Evolutionary conservation across 2,113 vertebrate species (phyloP), one percentile per base, ranked within the genome.

Genomic region (Tachycineta bicolor): DNA sequence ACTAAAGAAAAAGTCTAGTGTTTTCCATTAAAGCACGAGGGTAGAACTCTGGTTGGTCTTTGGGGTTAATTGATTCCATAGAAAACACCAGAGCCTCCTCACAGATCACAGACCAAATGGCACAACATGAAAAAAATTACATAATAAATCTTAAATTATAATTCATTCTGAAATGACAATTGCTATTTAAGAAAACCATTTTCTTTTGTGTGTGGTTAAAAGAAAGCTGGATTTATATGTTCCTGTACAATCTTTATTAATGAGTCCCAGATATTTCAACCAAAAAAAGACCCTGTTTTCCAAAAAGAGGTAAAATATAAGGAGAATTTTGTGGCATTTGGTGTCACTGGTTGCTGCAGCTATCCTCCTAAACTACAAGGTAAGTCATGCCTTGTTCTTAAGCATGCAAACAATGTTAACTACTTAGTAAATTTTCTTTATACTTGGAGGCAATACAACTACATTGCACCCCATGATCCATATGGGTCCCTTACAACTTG

Each of bases 121-220:
- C 87, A 77, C 69, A 82, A 88, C 75, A 89, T 93, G 67, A 93
- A 83, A 93, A 73, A 69, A 80, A 58, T 69, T 23, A n/a, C 88
- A 73, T 95, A 80, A 86, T 77, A 52, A n/a, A 37, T 59, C 71
- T 90, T 70, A 88, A 94, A 89, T 90, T 53, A 58, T 69, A 69
- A 65, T 93, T 96, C 62, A 69, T 93, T 97, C 92, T 94, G 70
- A 96, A 96, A 87, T 93, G 59, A 68, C 39, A 93, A 81, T n/a
- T 82, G 21, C 26, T 97, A 24, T 94, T 96, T 94, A 76, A 58
- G 17, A 80, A 95, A 97, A 91, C 53, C n/a, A 18, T 71, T 77
- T 92, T 33, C 64, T 39, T 87, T n/a, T 67, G 46, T 89, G 49
- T 83, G 68, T 88, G 31, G 53, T 67, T 95, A 95, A 87, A 92